Conservation (phyloP, 2,113 vertebrate genomes). For the Sander vitreus region DNA sequence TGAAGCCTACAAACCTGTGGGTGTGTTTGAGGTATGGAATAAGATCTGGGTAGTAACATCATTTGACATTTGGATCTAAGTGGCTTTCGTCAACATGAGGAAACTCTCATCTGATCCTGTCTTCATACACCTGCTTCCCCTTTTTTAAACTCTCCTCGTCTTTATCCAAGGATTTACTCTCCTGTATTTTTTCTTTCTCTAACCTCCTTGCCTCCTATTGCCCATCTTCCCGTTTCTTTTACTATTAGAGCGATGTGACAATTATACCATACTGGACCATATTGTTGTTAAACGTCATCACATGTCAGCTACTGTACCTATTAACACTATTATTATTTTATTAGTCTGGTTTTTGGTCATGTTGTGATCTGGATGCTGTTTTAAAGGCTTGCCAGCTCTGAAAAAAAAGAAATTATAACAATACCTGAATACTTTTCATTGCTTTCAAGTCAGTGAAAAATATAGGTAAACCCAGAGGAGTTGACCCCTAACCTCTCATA, state of each 20-base stretch:
- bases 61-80: conserved; percentile 73
- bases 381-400: background rate
- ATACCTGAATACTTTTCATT: background rate
- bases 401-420: background rate
- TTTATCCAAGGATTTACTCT: background rate
- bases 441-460: background rate
- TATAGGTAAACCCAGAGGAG: conserved; percentile 15
- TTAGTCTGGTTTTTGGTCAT: background rate
- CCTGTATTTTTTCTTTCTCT: background rate
- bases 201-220: background rate
- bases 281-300: background rate
- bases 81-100: conserved; percentile 5
- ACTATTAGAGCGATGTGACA: background rate
- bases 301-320: background rate
- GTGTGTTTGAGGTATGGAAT: conserved; percentile 36
- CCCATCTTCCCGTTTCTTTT: background rate
- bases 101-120: conserved; percentile 16
- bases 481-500: conserved; percentile 30
- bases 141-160: background rate
- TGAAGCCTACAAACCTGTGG: background rate
- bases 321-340: background rate
- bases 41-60: conserved; percentile 58
- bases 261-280: background rate
- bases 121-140: conserved; percentile 10
- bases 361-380: background rate